Evolutionary conservation across 53 echinoderm and acorn worm species (phyloP).

Genomic region (Hippasteria phrygiana): DNA sequence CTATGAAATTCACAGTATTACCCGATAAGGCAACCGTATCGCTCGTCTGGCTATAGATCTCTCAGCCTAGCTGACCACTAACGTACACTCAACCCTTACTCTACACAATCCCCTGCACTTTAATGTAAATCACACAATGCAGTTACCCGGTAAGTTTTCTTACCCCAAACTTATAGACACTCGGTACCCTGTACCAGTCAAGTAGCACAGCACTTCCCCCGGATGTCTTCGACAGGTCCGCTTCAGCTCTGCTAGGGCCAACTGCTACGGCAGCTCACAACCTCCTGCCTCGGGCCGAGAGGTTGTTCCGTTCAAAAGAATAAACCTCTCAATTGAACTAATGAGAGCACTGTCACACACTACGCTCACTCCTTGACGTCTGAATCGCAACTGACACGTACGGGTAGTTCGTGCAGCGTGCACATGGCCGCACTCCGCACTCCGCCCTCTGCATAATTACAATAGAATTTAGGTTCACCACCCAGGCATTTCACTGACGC

Average conservation of each 20-base stretch:
- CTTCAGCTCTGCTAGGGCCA: constrained; percentile 5
- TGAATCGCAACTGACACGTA: not conserved
- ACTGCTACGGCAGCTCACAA: not conserved
- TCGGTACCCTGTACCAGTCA: too few relatives aligned
- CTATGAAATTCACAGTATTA: too few relatives aligned
- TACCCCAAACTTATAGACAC: too few relatives aligned
- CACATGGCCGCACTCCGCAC: not conserved
- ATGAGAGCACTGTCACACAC: not conserved
- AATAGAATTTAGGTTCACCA: not conserved
- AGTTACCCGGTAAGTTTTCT: too few relatives aligned
- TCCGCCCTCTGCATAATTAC: not conserved
- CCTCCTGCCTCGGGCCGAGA: constrained; percentile 14
- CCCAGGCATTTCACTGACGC: constrained; percentile 21
- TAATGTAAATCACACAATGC: too few relatives aligned
- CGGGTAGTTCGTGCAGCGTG: not conserved
- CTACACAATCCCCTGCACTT: too few relatives aligned
- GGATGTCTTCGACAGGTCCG: too few relatives aligned
- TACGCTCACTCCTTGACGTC: constrained; percentile 1
- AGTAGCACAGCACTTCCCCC: constrained; percentile 9
- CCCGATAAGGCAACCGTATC: too few relatives aligned
- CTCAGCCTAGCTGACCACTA: too few relatives aligned
- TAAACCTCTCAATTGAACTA: constrained; percentile 21
- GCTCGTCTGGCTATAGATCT: too few relatives aligned
- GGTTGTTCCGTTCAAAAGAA: not conserved
- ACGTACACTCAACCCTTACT: too few relatives aligned